Evolutionary conservation across 2,888 invertebrate genomes (phyloP), one percentile per base, ranked within the genome.

Genomic region (Arenicola marina): DNA sequence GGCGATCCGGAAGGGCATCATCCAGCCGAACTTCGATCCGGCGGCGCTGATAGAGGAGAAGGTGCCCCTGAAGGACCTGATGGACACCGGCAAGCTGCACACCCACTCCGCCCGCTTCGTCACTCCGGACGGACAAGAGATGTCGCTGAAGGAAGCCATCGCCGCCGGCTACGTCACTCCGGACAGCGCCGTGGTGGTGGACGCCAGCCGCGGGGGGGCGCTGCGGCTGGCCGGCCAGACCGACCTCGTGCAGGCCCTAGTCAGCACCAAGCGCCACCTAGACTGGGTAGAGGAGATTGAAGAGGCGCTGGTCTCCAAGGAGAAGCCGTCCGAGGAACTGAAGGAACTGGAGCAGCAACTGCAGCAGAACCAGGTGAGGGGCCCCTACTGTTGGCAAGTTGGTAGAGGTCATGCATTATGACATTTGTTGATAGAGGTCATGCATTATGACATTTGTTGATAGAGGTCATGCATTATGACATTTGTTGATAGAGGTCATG

Each of bases 1-100:
- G 75, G 95, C 94, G 18, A 90, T 93, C 0, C 92, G 92, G 78
- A 87, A 92, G 80, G 95, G 95, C 1, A 65, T 78, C 26, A 69
- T 82, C 48, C 69, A 69, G 3, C 72, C 79, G 1, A 64, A 66
- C n/a, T 71, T 80, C n/a, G 69, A 74, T 26, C 44, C 59, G 4
- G 76, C 75, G 31, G 67, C 68, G 26, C 76, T 76, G 65, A 72
- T 78, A 28, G 77, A 78, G 64, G 74, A 74, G 33, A 73, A 75
- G 3, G 66, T 72, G 32, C 70, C 76, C 15, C 63, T 80, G 28
- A 71, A 77, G 55, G 77, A 78, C 34, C 67, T 79, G 45, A 74
- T 79, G 56, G 77, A 78, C 33, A 29, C 32, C 24, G 56, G 34
- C 15, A 62, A 62, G 34, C 4, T 53, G 18, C 31, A 45, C 33